Conservation (phyloP, 2,888 invertebrate genomes). For the Anticlea derivata region DNA sequence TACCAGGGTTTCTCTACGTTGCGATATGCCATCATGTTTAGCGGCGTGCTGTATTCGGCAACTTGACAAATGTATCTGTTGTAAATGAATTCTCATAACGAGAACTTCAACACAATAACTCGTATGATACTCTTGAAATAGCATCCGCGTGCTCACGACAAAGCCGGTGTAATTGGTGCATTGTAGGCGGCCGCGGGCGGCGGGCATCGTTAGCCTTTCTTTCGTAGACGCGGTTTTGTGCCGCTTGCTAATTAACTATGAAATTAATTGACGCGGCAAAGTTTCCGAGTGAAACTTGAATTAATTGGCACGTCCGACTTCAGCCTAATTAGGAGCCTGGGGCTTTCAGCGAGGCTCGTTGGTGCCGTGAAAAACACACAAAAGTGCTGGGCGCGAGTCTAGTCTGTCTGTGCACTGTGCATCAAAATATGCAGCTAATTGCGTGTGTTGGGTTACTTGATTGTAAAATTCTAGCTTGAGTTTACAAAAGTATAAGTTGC, state of each 20-base stretch:
- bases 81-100: constrained; percentile 1
- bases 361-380: constrained; percentile 80
- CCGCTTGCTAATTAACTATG: constrained; percentile 83
- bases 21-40: no score
- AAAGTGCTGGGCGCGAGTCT: constrained; percentile 70
- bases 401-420: constrained; percentile 31
- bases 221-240: constrained; percentile 78
- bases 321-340: constrained; percentile 83
- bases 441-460: constrained; percentile 42
- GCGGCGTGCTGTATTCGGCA: no score
- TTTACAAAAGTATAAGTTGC: no score
- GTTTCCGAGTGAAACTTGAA: constrained; percentile 84
- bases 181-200: constrained; percentile 60
- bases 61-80: background rate
- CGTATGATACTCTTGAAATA: constrained; percentile 10
- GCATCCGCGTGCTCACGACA: constrained; percentile 56
- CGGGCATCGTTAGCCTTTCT: constrained; percentile 80
- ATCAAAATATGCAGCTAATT: constrained; percentile 43
- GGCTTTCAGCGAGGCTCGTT: constrained; percentile 81
- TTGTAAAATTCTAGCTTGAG: constrained; percentile 1
- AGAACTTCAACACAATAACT: background rate
- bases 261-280: constrained; percentile 84
- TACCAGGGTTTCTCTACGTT: no score
- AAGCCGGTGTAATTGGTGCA: constrained; percentile 78
- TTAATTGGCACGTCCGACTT: constrained; percentile 84